phyloP scores from a whole-genome alignment of 2,888 invertebrate species.

The Phortica magna region DNA sequence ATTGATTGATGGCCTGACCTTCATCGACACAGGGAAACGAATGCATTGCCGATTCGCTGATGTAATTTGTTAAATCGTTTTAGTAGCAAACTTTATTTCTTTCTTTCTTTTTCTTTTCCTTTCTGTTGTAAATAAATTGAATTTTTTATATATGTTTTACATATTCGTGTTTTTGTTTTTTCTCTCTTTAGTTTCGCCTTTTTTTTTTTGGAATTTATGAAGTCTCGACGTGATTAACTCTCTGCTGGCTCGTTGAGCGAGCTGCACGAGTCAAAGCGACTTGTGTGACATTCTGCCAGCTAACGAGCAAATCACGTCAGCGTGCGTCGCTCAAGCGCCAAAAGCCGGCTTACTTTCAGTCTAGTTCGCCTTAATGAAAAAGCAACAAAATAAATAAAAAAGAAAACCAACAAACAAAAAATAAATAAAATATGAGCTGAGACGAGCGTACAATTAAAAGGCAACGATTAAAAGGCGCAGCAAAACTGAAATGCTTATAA shows the following conservation, averaged over 20 bases:
- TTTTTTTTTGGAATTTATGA: neutral
- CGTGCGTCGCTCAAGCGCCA: too few relatives aligned
- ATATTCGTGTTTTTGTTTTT: neutral
- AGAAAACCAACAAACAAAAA: neutral
- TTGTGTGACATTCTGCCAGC: neutral
- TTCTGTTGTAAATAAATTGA: slow-evolving; percentile 25
- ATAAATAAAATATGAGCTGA: neutral
- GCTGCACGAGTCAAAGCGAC: neutral
- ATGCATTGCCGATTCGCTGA: neutral
- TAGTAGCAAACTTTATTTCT: neutral
- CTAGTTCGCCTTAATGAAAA: neutral
- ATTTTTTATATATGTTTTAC: slow-evolving; percentile 14
- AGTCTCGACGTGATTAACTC: slow-evolving; percentile 18
- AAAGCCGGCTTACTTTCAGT: too few relatives aligned
- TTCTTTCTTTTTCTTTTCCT: neutral
- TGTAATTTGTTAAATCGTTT: neutral
- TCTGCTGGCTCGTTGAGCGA: neutral
- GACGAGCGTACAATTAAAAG: slow-evolving; percentile 3
- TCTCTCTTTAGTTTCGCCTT: neutral
- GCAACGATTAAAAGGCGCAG: slow-evolving; percentile 13
- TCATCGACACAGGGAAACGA: neutral
- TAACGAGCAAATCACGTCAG: neutral
- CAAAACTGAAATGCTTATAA: neutral
- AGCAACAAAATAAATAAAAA: neutral
- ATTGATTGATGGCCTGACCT: slow-evolving; percentile 2